These are phyloP conservation scores for Allygus modestus DNA, from an alignment of 2,888 invertebrate species.

Conservation along the genomic window DNA sequence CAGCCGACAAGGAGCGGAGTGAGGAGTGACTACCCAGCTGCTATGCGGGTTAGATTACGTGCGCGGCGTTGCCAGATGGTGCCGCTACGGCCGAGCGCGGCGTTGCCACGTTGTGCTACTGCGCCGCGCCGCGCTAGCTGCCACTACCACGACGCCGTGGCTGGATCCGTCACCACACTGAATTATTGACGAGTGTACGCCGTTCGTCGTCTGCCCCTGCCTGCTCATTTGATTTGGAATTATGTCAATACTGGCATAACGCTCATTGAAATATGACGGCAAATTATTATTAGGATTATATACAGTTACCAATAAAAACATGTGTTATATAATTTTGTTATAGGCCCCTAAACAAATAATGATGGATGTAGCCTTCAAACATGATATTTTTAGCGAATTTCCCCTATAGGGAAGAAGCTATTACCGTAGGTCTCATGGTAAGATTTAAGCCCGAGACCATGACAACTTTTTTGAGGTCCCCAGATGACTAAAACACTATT, in stretches of 20 bases:
- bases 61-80: neutral
- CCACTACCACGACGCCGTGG: neutral
- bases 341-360: too few species aligned
- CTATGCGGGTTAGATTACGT: constrained; percentile 39
- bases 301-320: too few species aligned
- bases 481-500: too few species aligned
- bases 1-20: neutral
- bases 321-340: too few species aligned
- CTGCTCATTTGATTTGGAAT: constrained; percentile 33
- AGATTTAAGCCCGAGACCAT: too few species aligned
- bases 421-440: too few species aligned
- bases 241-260: constrained; percentile 14
- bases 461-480: too few species aligned
- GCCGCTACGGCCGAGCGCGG: neutral
- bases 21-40: constrained; percentile 23
- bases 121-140: neutral
- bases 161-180: neutral
- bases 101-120: constrained; percentile 38
- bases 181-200: constrained; percentile 22
- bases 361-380: too few species aligned
- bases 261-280: neutral
- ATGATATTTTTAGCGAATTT: too few species aligned
- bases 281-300: too few species aligned
- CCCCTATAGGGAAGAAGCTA: too few species aligned
- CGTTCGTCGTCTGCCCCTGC: neutral